phyloP scores from a whole-genome alignment of 2,888 invertebrate genomes.

The Lapara coniferarum region DNA sequence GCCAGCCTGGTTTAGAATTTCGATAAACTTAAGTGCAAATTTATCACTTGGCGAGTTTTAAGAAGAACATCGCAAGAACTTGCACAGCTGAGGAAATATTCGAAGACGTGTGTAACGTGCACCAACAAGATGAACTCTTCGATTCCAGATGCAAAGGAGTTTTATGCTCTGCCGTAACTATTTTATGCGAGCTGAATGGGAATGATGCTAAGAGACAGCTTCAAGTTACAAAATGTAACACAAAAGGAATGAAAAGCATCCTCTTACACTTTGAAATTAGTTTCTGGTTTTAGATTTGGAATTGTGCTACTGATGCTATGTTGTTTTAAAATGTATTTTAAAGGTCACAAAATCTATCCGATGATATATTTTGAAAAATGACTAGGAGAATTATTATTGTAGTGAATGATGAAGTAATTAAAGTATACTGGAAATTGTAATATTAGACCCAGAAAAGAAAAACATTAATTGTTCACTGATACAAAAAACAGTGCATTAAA shows the following conservation, averaged over 20 bases:
- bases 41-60: slow-evolving; percentile 22
- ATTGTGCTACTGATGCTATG: too few species aligned
- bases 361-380: too few species aligned
- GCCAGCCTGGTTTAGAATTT: slow-evolving; percentile 21
- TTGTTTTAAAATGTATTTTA: too few species aligned
- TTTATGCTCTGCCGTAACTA: not conserved
- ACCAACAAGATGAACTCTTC: slow-evolving; percentile 5
- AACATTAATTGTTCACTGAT: too few species aligned
- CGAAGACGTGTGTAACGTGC: slow-evolving; percentile 16
- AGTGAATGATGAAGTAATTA: too few species aligned
- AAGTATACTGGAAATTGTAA: too few species aligned
- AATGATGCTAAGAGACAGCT: not conserved
- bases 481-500: too few species aligned
- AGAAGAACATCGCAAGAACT: slow-evolving; percentile 10
- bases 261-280: too few species aligned
- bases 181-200: not conserved
- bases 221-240: not conserved
- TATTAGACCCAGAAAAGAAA: too few species aligned
- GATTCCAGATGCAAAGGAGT: not conserved
- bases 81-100: slow-evolving; percentile 19
- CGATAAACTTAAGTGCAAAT: slow-evolving; percentile 22
- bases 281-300: too few species aligned
- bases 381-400: too few species aligned
- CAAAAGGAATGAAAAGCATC: not conserved
- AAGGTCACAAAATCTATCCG: too few species aligned